Evolutionary conservation across 2,888 invertebrate species (phyloP).

Genomic region (Sminthurinus aureus): DNA sequence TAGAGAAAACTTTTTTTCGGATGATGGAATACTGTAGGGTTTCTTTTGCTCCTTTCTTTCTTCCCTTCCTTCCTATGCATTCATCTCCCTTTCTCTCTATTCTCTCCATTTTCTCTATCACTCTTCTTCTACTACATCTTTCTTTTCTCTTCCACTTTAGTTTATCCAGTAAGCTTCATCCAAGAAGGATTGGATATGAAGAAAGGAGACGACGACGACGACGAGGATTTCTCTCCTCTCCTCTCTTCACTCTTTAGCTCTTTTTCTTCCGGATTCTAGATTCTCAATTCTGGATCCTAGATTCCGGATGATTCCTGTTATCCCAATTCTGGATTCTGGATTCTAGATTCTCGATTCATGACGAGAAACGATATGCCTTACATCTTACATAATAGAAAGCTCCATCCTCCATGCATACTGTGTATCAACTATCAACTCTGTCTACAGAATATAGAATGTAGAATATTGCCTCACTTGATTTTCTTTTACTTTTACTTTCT

Average conservation of each 20-base stretch:
- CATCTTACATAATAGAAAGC: neutral
- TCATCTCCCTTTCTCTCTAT: neutral
- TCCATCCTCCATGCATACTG: neutral
- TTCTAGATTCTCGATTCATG: constrained; percentile 35
- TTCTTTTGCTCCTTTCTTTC: constrained; percentile 7
- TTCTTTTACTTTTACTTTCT: constrained; percentile 11
- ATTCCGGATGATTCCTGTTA: constrained; percentile 23
- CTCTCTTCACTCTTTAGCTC: no score
- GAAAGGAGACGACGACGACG: neutral
- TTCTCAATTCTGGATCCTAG: no score
- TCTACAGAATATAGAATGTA: no score
- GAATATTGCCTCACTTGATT: constrained; percentile 8
- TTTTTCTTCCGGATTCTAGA: no score
- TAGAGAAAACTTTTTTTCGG: constrained; percentile 20
- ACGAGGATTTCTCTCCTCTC: constrained; percentile 27
- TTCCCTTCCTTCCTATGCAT: constrained; percentile 19
- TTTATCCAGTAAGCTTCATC: neutral
- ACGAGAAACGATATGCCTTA: constrained; percentile 5
- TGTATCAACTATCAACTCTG: no score
- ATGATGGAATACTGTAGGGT: constrained; percentile 38
- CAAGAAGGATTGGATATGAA: constrained; percentile 34
- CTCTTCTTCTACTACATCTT: neutral
- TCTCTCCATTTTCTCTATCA: neutral
- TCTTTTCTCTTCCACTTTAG: neutral
- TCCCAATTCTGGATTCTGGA: constrained; percentile 36